Evolutionary conservation across 92 coral and sea anemone genomes (phyloP), one percentile per base, ranked within the genome.

Genomic region (Epizoanthus ramosus): DNA sequence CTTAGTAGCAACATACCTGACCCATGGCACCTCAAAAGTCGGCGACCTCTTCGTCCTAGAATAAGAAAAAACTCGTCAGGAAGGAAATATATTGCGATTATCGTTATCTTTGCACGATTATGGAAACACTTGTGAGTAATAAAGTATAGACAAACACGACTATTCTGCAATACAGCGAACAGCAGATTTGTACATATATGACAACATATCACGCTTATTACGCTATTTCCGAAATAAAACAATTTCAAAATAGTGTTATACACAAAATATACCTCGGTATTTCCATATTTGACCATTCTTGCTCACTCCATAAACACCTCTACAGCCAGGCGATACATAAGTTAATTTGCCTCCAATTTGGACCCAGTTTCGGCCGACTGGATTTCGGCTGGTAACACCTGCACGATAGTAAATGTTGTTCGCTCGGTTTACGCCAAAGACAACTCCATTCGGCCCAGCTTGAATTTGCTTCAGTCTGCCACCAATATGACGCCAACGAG

Each of bases 301-400:
- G 83, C 80, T 87, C 81, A 87, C 86, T 4, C 90, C 90, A 68
- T 66, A 87, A 13, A 66, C 41, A 35, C 90, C 90, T 57, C 63
- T 65, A 33, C 79, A 79, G 2, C 90, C 90, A 3, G 53, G 39
- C 8, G 83, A 66, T 3, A 87, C 77, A 71, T 87, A 74, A 24
- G 73, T 81, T 25, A 87, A 82, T 28, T 64, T 73, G 24, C 90
- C 90, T 17, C 68, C 71, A 72, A 86, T 28, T 16, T 41, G 85
- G 15, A 54, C 63, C 89, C 89, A 86, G 57, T 5, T 0, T 39
- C 13, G 59, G 10, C 89, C 89, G 3, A 23, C 37, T 24, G 73
- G 82, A 37, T 19, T 24, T 35, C 76, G 68, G 28, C 76, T 59
- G 1, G 69, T 59, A 18, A 85, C 81, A 24, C 75, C 68, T 1